These are phyloP conservation scores for Drosophila oshimai DNA, from an alignment of 1,140 invertebrate genomes.

Conservation along the genomic window DNA sequence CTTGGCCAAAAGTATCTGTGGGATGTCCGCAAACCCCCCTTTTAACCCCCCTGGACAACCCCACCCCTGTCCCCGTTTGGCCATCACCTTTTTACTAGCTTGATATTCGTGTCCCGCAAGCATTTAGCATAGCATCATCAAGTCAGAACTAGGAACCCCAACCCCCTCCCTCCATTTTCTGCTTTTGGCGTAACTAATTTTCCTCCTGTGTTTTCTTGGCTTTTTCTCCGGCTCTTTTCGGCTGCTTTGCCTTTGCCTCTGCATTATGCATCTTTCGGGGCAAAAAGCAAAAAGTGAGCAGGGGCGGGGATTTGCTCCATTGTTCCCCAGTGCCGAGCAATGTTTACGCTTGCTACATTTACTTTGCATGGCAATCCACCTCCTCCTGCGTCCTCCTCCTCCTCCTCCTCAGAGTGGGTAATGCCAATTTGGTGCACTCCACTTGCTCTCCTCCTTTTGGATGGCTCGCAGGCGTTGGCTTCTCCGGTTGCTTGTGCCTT, in stretches of 20 bases:
- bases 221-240: conserved; percentile 17
- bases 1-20: not conserved
- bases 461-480: conserved; percentile 70
- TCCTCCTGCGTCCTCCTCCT: not conserved
- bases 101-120: conserved; percentile 74
- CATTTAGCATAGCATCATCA: conserved; percentile 72
- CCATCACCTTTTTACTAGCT: conserved; percentile 8
- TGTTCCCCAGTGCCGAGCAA: conserved; percentile 61
- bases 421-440: conserved; percentile 75
- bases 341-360: conserved; percentile 79
- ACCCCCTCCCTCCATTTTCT: conserved; percentile 29
- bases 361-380: conserved; percentile 66
- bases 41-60: not conserved
- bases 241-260: conserved; percentile 45
- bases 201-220: conserved; percentile 62
- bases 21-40: not conserved
- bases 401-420: conserved; percentile 8
- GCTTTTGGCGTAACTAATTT: conserved; percentile 80
- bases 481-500: conserved; percentile 17
- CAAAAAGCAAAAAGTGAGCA: conserved; percentile 9
- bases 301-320: conserved; percentile 15
- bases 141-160: conserved; percentile 3
- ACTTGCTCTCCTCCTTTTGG: conserved; percentile 39
- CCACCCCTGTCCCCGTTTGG: not conserved
- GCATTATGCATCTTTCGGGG: conserved; percentile 67